phyloP scores from a whole-genome alignment of 2,113 vertebrate species.

The Pachypanchax playfairii region DNA sequence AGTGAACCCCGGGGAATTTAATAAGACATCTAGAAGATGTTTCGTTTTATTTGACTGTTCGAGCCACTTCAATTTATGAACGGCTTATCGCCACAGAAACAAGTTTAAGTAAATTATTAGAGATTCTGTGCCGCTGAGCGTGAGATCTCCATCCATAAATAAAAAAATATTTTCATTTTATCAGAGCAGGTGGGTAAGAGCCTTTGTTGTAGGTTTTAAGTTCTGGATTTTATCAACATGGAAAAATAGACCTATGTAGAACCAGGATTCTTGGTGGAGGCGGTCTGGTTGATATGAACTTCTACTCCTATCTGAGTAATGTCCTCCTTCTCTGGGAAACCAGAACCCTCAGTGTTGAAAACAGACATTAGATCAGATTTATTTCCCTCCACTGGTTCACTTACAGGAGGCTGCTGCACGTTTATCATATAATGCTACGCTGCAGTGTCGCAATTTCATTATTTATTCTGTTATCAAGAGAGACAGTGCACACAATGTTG shows the following conservation, averaged over 20 bases:
- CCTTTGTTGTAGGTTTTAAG: constrained; percentile 25
- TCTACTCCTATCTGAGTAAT: constrained; percentile 45
- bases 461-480: constrained; percentile 39
- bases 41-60: too few species aligned
- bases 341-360: constrained; percentile 26
- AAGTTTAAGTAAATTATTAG: constrained; percentile 56
- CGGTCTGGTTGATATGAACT: constrained; percentile 30
- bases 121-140: constrained; percentile 26
- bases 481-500: constrained; percentile 45
- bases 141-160: constrained; percentile 8
- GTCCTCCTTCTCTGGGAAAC: constrained; percentile 9
- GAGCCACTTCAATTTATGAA: constrained; percentile 45
- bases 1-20: constrained; percentile 8
- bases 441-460: too few species aligned
- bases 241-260: constrained; percentile 24
- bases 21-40: too few species aligned
- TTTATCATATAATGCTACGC: neutral
- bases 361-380: constrained; percentile 48
- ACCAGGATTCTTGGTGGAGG: constrained; percentile 9
- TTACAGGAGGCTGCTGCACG: neutral
- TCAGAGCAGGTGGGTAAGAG: constrained; percentile 5
- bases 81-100: constrained; percentile 50
- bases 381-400: constrained; percentile 10
- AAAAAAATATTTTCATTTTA: constrained; percentile 29
- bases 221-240: constrained; percentile 51